Conservation (phyloP, 2,113 vertebrate genomes). For the Chascanopsetta lugubris region DNA sequence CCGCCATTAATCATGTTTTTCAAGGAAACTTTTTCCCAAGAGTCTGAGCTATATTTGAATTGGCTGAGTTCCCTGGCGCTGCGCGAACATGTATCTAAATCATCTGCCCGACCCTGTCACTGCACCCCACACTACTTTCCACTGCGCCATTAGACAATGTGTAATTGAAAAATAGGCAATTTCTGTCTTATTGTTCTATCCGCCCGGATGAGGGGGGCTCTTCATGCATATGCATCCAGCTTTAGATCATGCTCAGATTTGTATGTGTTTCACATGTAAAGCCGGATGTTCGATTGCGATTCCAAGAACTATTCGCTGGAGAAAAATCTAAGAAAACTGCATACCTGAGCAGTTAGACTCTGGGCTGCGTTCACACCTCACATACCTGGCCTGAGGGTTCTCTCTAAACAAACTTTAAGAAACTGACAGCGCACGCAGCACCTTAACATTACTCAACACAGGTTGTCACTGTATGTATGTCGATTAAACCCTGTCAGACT, state of each 20-base stretch:
- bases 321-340: background rate
- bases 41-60: conserved; percentile 77
- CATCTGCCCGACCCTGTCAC: conserved; percentile 55
- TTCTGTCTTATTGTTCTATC: conserved; percentile 19
- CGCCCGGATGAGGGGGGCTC: background rate
- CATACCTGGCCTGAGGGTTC: background rate
- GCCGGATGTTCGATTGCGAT: background rate
- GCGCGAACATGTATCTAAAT: conserved; percentile 67
- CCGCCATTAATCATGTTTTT: conserved; percentile 71
- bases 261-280: background rate
- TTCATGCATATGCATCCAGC: background rate
- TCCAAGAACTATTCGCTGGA: background rate
- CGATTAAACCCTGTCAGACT: background rate
- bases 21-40: conserved; percentile 68
- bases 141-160: conserved; percentile 32
- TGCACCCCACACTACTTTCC: conserved; percentile 36
- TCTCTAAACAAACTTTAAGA: background rate
- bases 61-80: conserved; percentile 68
- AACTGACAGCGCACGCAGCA: background rate
- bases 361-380: background rate
- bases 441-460: background rate
- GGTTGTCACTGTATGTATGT: background rate
- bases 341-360: background rate
- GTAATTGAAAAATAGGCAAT: conserved; percentile 40
- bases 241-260: background rate